These are phyloP conservation scores for Anser brachyrhynchus DNA, from an alignment of 2,113 vertebrate species.

Conservation along the genomic window DNA sequence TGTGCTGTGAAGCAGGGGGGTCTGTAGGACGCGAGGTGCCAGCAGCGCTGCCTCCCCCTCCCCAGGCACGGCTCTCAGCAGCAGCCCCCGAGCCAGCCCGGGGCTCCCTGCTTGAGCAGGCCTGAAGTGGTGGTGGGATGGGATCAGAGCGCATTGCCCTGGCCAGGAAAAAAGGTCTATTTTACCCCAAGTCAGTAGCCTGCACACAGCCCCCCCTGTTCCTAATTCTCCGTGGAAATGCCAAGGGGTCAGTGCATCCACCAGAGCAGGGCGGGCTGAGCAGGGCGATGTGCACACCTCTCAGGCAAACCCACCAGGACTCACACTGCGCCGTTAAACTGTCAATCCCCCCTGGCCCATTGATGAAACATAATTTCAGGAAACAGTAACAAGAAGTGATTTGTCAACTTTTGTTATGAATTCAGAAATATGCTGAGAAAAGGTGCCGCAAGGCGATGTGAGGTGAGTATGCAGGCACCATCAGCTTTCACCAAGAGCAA, in stretches of 20 bases:
- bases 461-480: fast-evolving
- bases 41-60: neutral
- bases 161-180: too few species aligned
- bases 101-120: fast-evolving
- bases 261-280: neutral
- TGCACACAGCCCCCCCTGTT: neutral
- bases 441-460: fast-evolving
- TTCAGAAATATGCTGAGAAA: neutral
- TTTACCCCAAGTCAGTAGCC: neutral
- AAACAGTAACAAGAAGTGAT: neutral
- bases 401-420: neutral
- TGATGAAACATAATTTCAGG: fast-evolving
- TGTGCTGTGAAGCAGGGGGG: neutral
- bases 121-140: neutral
- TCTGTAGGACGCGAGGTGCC: neutral
- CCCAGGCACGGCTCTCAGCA: neutral
- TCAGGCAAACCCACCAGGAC: neutral
- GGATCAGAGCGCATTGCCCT: neutral
- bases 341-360: neutral
- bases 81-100: neutral
- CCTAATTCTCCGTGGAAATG: fast-evolving
- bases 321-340: fast-evolving
- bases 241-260: neutral
- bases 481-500: neutral
- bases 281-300: fast-evolving